Base-by-base conservation (phyloP, 1,140 invertebrate genomes). In the Drosophila suzukii region DNA sequence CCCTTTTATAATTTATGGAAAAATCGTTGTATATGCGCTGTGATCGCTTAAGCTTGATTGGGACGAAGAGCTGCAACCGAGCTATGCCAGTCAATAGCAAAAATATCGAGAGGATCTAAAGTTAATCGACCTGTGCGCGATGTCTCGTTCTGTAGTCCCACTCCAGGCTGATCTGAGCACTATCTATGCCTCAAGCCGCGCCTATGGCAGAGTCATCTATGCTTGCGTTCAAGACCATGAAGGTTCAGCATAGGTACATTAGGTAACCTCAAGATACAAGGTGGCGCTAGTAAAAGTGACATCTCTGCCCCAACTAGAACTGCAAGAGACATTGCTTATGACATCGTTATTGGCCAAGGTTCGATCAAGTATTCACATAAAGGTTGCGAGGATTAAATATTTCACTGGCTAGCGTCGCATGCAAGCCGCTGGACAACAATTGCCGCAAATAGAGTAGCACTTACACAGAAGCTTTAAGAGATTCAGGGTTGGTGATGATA, bases 321-420 rank as follows among this genome's bases (percentile, higher is more conserved):
- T 49, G 17, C 20, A 49, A 49, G 46, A 13, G 12, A 24, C 46
- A 27, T 13, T 24, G 24, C 46, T 49, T 12, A 13, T 49, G 24
- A 27, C 46, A 7, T 8, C 10, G 46, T 17, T 49, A 27, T 27
- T 49, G 46, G 24, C 6, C 20, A 49, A 30, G 13, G 13, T 49
- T 27, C 0, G n/a, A 49, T 13, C 20, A 27, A 8, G 59, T n/a
- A 13, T 38, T 15, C 56, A 39, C n/a, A 5, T n/a, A 30, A 27
- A 11, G 12, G 30, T 59, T 59, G 12, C 41, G 11, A 30, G 8
- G 6, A 30, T 59, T 32, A 12, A 34, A 8, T 60, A 60, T 49
- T 60, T 60, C 12, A 60, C 58, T 60, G 44, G 58, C 17, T 60
- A 5, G 13, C 44, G 10, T 60, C 36, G 44, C 46, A 30, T 30